Conservation (phyloP, 2,797 vertebrate species). For the Catamblyrhynchus diadema region DNA sequence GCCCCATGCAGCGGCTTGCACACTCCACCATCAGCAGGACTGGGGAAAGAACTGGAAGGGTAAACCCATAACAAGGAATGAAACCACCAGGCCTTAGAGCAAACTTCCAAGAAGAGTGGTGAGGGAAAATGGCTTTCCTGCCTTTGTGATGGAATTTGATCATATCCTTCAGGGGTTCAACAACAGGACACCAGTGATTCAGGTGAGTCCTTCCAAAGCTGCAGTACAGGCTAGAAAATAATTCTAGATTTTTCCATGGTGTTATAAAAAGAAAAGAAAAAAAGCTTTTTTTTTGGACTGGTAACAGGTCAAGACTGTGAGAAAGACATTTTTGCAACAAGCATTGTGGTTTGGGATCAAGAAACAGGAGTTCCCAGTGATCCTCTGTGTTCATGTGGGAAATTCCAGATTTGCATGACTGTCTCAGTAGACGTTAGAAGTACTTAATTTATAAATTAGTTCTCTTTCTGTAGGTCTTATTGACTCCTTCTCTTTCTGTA, state of each 20-base stretch:
- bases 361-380: not conserved
- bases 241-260: not conserved
- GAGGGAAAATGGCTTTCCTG: not conserved
- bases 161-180: not conserved
- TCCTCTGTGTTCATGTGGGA: not conserved
- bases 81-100: not conserved
- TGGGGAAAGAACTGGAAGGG: not conserved
- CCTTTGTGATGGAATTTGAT: not conserved
- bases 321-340: not conserved
- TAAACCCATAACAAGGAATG: not conserved
- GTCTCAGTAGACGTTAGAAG: not conserved
- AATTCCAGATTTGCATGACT: not conserved
- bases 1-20: fast-evolving
- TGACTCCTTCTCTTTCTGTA: not conserved
- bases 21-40: not conserved
- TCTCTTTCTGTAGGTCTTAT: not conserved
- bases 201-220: not conserved
- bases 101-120: not conserved
- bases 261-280: not conserved
- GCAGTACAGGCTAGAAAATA: not conserved
- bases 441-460: not conserved
- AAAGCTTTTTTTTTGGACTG: not conserved
- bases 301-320: not conserved
- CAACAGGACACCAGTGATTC: not conserved
- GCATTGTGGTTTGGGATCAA: not conserved